Evolutionary conservation across 2,113 vertebrate genomes (phyloP), one percentile per base, ranked within the genome.

Genomic region (Ptilorrhoa leucosticta): DNA sequence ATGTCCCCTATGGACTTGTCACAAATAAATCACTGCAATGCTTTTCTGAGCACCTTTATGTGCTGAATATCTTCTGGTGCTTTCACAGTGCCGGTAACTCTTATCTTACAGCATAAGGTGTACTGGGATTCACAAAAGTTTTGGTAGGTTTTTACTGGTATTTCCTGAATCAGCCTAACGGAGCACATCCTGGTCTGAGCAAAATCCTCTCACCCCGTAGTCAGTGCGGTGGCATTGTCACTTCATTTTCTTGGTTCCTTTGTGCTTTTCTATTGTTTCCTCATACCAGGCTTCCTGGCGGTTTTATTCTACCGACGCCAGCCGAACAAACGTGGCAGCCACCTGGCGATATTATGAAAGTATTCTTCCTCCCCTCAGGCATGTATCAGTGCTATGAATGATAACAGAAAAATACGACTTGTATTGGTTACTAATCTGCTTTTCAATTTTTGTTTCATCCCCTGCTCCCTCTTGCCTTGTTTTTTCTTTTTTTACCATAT

Each of bases 311-410:
- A 98, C 98, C 6, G 97, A 98, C 64, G 86, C 90, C 96, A 94
- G 96, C 97, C 97, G 96, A 97, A 95, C 98, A 85, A 98, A 98
- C 97, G 96, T 98, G 97, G 97, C 97, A 83, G 98, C 97, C 97
- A 98, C 98, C 75, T 98, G 97, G 98, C 98, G 95, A 96, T 98
- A 97, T 97, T 98, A 98, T 98, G 98, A 98, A 98, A 98, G 95
- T 94, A 98, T 97, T 96, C 98, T 98, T 96, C 98, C 98, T 96
- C 96, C 98, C 96, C 96, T 95, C 97, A 98, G 98, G 98, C 98
- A 98, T 98, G 98, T 99, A 98, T 98, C 94, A 96, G 97, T 97
- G 98, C 98, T 97, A 97, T 93, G 96, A 97, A 96, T 96, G 92
- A 97, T 88, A 91, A 96, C 87, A 97, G 95, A 94, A 97, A 97